A percentile compares a stretch with the other conserved stretches of the same genome.
Evolutionary conservation across 2,888 invertebrate species (phyloP).

Genomic region (Aspidiotus destructor): DNA sequence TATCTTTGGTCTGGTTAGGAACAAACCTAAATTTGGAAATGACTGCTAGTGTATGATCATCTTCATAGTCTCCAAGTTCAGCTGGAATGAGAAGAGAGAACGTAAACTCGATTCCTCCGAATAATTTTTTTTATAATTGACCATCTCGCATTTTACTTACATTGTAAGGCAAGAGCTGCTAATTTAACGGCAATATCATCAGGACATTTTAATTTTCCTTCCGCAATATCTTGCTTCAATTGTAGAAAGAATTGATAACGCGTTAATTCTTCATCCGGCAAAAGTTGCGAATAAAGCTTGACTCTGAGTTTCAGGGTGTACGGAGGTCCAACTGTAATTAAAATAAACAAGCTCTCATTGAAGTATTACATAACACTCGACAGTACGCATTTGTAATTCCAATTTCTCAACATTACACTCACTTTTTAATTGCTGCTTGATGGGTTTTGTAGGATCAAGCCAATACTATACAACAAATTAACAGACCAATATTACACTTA

Average conservation of each 20-base stretch:
- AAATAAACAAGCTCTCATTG: conserved; percentile 14
- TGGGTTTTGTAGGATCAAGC: conserved; percentile 94
- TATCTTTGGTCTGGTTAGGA: conserved; percentile 89
- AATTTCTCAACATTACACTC: conserved; percentile 42
- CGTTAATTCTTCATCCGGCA: conserved; percentile 94
- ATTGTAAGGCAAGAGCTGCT: conserved; percentile 85
- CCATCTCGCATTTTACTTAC: conserved; percentile 50
- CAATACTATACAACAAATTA: conserved; percentile 62
- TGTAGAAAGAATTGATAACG: conserved; percentile 97
- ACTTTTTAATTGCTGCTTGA: conserved; percentile 98
- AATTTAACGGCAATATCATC: conserved; percentile 80
- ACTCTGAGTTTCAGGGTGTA: conserved; percentile 91
- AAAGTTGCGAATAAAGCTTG: conserved; percentile 94
- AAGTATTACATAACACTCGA: not conserved
- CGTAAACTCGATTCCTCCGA: no score
- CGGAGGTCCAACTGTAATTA: conserved; percentile 80
- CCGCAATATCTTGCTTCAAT: conserved; percentile 87
- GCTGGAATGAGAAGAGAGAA: conserved; percentile 49
- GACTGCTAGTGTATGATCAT: conserved; percentile 85
- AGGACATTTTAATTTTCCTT: conserved; percentile 81
- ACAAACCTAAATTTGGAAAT: conserved; percentile 98
- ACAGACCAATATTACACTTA: not conserved
- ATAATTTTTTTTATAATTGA: not conserved
- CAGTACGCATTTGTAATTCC: not conserved
- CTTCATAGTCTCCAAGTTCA: conserved; percentile 90